A percentile compares a stretch with the other conserved stretches of the same genome.
phyloP scores from a whole-genome alignment of 2,888 invertebrate genomes.

The Empis stercorea region DNA sequence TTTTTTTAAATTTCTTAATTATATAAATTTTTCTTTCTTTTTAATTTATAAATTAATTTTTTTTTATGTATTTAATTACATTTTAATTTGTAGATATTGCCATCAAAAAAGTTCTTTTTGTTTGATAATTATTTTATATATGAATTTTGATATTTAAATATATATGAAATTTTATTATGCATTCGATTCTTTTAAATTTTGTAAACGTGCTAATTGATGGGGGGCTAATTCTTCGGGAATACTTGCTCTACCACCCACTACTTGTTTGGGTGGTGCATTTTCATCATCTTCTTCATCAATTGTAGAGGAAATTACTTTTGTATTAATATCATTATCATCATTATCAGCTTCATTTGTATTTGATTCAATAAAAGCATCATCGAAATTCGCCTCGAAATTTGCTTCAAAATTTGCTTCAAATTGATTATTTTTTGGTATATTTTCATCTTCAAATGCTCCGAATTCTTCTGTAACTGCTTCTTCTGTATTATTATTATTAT shows the following conservation, averaged over 20 bases:
- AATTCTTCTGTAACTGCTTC: conserved; percentile 27
- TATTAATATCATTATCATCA: conserved; percentile 1
- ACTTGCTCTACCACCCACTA: conserved; percentile 66
- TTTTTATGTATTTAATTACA: no score
- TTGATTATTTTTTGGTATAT: conserved; percentile 4
- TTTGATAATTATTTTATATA: no score
- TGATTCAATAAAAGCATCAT: conserved; percentile 36
- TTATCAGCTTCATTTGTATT: conserved; percentile 11
- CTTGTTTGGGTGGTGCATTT: conserved; percentile 50
- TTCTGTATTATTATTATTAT: conserved; percentile 6
- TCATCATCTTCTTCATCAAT: conserved; percentile 30
- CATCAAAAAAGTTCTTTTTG: no score
- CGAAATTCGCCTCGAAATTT: conserved; percentile 36
- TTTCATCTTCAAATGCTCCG: conserved; percentile 11
- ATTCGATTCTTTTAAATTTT: conserved; percentile 82
- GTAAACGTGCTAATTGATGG: conserved; percentile 74
- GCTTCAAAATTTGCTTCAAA: conserved; percentile 29
- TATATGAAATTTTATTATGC: conserved; percentile 44
- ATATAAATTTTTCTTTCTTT: no score
- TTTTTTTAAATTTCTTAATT: no score
- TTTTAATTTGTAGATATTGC: no score
- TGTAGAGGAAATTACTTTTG: conserved; percentile 13
- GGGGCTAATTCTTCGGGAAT: conserved; percentile 83
- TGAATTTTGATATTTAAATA: no score
- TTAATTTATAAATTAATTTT: no score